Evolutionary conservation across 2,797 vertebrate species (phyloP).

Genomic region (Kryptolebias ocellatus): DNA sequence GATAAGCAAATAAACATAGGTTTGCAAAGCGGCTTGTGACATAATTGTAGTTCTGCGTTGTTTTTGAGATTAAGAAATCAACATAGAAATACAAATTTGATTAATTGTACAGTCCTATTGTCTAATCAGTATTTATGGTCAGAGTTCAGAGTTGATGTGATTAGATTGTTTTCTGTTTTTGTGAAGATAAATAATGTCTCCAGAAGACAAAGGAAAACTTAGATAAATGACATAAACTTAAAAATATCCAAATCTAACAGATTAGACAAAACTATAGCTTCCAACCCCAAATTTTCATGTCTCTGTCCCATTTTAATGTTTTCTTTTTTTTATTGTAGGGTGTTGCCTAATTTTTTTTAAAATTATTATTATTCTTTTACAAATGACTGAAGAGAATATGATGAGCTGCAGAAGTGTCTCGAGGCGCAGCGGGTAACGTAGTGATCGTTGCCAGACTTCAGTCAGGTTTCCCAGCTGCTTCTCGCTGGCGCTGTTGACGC

Average conservation of each 20-base stretch:
- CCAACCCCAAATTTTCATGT: background rate
- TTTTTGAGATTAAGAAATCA: too few species aligned
- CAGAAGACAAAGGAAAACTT: too few species aligned
- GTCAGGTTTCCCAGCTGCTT: conserved; percentile 68
- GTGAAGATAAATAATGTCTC: too few species aligned
- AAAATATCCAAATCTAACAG: background rate
- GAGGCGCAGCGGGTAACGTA: conserved; percentile 55
- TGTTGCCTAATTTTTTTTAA: conserved; percentile 23
- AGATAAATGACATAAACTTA: too few species aligned
- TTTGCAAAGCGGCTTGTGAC: too few species aligned
- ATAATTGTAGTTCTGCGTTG: too few species aligned
- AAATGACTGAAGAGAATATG: conserved; percentile 26
- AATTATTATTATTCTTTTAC: background rate
- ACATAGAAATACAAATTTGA: too few species aligned
- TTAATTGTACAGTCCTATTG: too few species aligned
- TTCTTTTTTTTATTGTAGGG: conserved; percentile 10
- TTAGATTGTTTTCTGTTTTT: too few species aligned
- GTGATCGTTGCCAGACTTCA: conserved; percentile 65
- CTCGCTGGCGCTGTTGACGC: conserved; percentile 70
- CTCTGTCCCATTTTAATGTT: background rate
- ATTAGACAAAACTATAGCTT: background rate
- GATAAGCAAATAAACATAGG: too few species aligned
- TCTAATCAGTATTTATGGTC: too few species aligned
- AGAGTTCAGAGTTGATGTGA: too few species aligned
- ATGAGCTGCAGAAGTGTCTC: conserved; percentile 40